Percentiles rank a stretch among this genome's conserved stretches.
Evolutionary conservation across 1,140 invertebrate species (phyloP).

Genomic region (Trichonephila inaurata): DNA sequence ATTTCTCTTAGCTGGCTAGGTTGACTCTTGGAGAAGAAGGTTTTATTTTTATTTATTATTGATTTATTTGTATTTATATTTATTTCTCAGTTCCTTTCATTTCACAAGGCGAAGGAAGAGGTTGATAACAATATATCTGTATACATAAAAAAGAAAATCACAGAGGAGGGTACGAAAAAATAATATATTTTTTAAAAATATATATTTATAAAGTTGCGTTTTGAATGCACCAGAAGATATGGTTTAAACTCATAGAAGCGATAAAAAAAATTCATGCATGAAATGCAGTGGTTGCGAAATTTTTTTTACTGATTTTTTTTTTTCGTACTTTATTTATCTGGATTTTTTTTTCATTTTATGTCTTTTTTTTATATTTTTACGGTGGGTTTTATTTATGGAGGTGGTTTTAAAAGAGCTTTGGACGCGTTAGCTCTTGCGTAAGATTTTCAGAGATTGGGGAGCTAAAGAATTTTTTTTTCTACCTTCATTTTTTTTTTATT

Average conservation of each 20-base stretch:
- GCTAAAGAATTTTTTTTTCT: neutral
- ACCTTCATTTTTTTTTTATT: neutral
- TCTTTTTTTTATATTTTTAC: conserved; percentile 18
- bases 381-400: conserved; percentile 46
- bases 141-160: conserved; percentile 25
- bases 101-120: conserved; percentile 40
- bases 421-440: neutral
- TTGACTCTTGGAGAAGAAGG: conserved; percentile 16
- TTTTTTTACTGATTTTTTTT: conserved; percentile 10
- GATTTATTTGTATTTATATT: conserved; percentile 72
- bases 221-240: conserved; percentile 60
- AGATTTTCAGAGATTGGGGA: neutral
- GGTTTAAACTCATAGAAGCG: conserved; percentile 70
- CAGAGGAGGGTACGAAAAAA: conserved; percentile 36
- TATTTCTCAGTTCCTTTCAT: conserved; percentile 61
- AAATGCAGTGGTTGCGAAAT: conserved; percentile 49
- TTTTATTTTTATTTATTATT: conserved; percentile 71
- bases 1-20: conserved; percentile 63
- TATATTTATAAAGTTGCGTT: conserved; percentile 75
- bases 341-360: neutral
- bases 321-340: conserved; percentile 31
- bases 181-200: conserved; percentile 73
- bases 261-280: conserved; percentile 69
- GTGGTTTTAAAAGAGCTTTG: conserved; percentile 52
- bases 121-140: conserved; percentile 41